Evolutionary conservation across 2,888 invertebrate species (phyloP).

Genomic region (Encarsia formosa): DNA sequence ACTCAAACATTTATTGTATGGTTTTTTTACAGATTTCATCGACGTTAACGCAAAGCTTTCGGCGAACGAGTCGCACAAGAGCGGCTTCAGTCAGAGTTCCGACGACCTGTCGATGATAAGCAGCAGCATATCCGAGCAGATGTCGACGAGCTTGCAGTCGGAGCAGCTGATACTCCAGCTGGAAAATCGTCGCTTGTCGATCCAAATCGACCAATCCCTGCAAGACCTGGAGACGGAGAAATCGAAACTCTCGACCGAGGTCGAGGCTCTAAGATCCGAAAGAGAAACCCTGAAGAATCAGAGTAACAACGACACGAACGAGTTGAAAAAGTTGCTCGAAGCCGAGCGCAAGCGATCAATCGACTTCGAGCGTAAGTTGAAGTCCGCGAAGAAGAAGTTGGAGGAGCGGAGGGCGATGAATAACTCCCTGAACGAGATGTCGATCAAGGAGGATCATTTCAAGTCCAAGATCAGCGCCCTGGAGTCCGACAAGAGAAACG

Average conservation of each 20-base stretch:
- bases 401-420: neutral
- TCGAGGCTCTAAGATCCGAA: too few relatives aligned
- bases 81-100: neutral
- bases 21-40: too few relatives aligned
- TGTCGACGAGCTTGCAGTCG: slow-evolving; percentile 84
- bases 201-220: neutral
- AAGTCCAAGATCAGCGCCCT: neutral
- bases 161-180: slow-evolving; percentile 83
- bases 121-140: slow-evolving; percentile 85
- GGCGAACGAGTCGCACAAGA: neutral
- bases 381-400: neutral
- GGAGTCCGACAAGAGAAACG: neutral
- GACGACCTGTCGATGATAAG: slow-evolving; percentile 48
- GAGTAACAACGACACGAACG: neutral
- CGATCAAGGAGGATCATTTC: neutral
- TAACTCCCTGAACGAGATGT: neutral
- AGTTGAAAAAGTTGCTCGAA: neutral
- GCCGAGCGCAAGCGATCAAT: neutral
- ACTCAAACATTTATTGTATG: too few relatives aligned
- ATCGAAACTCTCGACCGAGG: neutral
- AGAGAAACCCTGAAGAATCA: neutral
- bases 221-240: neutral
- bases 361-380: neutral
- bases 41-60: neutral
- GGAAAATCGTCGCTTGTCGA: slow-evolving; percentile 80